Conservation (phyloP, 2,797 vertebrate species). For the Sternarchorhynchus goeldii region DNA sequence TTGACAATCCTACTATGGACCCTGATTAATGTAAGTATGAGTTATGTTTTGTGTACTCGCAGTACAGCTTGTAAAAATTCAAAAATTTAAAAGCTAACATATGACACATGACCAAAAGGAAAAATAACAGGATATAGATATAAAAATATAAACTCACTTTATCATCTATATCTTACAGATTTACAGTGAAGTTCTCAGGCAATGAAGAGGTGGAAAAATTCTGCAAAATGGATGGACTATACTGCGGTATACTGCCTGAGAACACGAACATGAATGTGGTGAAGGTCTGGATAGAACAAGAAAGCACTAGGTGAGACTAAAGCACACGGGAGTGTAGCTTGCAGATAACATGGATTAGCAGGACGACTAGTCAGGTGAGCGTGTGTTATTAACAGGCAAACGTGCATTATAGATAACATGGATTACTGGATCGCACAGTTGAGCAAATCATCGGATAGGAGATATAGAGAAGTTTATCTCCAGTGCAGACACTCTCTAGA, state of each 20-base stretch:
- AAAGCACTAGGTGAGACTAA: background rate
- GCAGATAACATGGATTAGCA: slow-evolving; percentile 7
- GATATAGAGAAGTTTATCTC: slow-evolving; percentile 6
- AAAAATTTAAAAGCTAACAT: background rate
- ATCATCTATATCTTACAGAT: background rate
- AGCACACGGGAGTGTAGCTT: background rate
- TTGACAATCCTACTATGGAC: too few species aligned
- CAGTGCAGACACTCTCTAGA: background rate
- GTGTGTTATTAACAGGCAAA: slow-evolving; percentile 12
- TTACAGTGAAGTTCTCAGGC: background rate
- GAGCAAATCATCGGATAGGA: slow-evolving; percentile 22
- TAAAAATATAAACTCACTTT: too few species aligned
- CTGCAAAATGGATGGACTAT: too few species aligned
- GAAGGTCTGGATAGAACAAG: background rate
- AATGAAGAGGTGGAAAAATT: background rate
- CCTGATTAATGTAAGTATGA: too few species aligned
- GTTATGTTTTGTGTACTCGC: too few species aligned
- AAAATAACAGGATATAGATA: too few species aligned
- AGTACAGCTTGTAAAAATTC: too few species aligned
- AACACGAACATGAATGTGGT: background rate
- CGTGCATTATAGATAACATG: slow-evolving; percentile 28
- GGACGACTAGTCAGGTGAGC: slow-evolving; percentile 14
- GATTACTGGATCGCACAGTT: slow-evolving; percentile 37
- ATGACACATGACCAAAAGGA: too few species aligned
- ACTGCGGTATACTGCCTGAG: too few species aligned